Percentiles rank a stretch among this genome's conserved stretches.
Conservation (phyloP, 2,888 invertebrate species). For the Ctena decussata region DNA sequence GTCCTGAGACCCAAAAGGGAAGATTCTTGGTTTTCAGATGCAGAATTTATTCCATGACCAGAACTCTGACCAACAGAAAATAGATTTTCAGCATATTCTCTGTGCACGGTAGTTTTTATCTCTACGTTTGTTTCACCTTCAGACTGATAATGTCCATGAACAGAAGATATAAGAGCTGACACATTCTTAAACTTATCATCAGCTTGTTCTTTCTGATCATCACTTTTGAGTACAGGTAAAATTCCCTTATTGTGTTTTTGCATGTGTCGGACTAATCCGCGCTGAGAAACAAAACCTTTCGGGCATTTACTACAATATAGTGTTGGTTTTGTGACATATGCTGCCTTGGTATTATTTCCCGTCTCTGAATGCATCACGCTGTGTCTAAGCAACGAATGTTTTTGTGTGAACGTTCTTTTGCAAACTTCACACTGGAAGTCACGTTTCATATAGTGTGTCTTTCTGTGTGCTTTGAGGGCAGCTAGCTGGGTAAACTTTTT, state of each 20-base stretch:
- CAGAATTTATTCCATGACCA: too few species aligned
- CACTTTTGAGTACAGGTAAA: background rate
- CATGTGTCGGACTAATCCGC: background rate
- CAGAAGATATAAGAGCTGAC: background rate
- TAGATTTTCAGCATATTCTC: too few species aligned
- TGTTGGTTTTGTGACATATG: background rate
- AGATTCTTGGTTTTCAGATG: too few species aligned
- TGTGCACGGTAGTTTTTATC: too few species aligned
- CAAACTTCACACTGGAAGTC: background rate
- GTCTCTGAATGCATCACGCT: background rate
- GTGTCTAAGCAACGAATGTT: background rate
- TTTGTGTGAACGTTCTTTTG: background rate
- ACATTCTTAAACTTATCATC: background rate
- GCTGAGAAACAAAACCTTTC: background rate
- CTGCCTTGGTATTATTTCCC: background rate
- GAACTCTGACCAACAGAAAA: too few species aligned
- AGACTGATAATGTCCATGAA: background rate
- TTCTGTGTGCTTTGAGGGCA: background rate
- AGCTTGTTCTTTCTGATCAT: background rate
- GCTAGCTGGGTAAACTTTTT: background rate
- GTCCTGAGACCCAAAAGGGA: too few species aligned
- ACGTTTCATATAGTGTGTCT: background rate
- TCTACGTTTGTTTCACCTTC: too few species aligned
- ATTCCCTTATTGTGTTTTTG: background rate
- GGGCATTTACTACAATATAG: background rate